These are phyloP conservation scores for Entosphenus tridentatus DNA, from an alignment of 2,113 vertebrate species.

Conservation along the genomic window DNA sequence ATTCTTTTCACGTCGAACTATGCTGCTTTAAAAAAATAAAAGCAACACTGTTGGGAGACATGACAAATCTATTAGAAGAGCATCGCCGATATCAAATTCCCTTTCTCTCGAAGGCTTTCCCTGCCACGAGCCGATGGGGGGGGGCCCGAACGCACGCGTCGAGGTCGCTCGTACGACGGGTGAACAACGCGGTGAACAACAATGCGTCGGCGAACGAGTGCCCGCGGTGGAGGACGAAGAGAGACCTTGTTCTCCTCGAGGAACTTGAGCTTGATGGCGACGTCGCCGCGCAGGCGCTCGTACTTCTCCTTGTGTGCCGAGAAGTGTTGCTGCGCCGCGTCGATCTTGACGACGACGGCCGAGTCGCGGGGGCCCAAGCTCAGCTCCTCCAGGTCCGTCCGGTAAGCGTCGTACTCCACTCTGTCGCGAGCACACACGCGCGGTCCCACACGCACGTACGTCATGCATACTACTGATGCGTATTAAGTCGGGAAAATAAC, in stretches of 20 bases:
- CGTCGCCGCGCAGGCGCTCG: constrained; percentile 64
- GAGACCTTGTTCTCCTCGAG: constrained; percentile 87
- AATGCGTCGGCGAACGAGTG: too few species aligned
- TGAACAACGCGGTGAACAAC: too few species aligned
- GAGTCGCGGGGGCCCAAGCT: constrained; percentile 63
- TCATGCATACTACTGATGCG: constrained; percentile 5
- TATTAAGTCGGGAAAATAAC: not conserved
- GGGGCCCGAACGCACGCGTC: too few species aligned
- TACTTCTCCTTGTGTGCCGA: constrained; percentile 76
- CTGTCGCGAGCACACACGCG: constrained; percentile 18
- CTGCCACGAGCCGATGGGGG: too few species aligned
- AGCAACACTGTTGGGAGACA: too few species aligned
- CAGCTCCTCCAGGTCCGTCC: constrained; percentile 78
- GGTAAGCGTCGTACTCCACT: constrained; percentile 80
- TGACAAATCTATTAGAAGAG: too few species aligned
- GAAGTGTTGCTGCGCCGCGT: constrained; percentile 55
- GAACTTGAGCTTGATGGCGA: constrained; percentile 83
- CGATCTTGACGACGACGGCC: constrained; percentile 43
- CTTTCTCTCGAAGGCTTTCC: too few species aligned
- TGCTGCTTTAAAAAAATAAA: too few species aligned
- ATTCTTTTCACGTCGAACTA: too few species aligned
- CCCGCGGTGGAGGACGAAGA: too few species aligned
- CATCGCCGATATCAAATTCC: too few species aligned
- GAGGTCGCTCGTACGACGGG: too few species aligned
- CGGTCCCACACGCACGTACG: constrained; percentile 8